A percentile compares a stretch with the other conserved stretches of the same genome.
Conservation (phyloP, 2,888 invertebrate genomes). For the Oscheius sp. region DNA sequence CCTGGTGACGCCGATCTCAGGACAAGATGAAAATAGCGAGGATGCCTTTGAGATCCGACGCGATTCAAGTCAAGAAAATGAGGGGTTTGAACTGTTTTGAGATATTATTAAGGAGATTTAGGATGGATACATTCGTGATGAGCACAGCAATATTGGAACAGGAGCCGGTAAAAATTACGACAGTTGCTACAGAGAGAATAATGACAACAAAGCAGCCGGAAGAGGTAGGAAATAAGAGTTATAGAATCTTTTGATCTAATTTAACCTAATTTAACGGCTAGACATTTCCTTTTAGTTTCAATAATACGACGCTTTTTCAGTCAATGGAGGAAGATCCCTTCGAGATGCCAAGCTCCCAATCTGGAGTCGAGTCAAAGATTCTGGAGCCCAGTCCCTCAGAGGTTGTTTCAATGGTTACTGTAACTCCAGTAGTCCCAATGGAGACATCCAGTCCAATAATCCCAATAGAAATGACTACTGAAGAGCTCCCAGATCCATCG, state of each 20-base stretch:
- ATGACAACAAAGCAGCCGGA: neutral
- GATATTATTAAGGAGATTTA: neutral
- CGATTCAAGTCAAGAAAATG: conserved; percentile 15
- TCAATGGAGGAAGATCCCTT: conserved; percentile 22
- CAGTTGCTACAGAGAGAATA: neutral
- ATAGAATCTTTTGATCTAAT: neutral
- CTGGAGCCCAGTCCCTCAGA: neutral
- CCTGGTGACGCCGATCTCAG: neutral
- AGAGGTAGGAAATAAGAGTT: neutral
- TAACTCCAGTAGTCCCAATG: no score
- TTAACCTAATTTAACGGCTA: neutral
- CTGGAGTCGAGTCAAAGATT: no score
- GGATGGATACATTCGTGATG: conserved; percentile 15
- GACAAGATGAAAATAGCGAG: conserved; percentile 20
- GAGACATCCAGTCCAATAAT: no score
- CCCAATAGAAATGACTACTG: no score
- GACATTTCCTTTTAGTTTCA: neutral
- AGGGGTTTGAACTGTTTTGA: conserved; percentile 4
- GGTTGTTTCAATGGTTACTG: no score
- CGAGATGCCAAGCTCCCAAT: no score
- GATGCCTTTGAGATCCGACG: conserved; percentile 17
- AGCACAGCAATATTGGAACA: conserved; percentile 20
- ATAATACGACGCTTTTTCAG: neutral
- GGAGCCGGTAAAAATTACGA: conserved; percentile 4
- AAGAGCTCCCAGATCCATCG: no score